Conservation (phyloP, 1,140 invertebrate species). For the Euwallacea similis region DNA sequence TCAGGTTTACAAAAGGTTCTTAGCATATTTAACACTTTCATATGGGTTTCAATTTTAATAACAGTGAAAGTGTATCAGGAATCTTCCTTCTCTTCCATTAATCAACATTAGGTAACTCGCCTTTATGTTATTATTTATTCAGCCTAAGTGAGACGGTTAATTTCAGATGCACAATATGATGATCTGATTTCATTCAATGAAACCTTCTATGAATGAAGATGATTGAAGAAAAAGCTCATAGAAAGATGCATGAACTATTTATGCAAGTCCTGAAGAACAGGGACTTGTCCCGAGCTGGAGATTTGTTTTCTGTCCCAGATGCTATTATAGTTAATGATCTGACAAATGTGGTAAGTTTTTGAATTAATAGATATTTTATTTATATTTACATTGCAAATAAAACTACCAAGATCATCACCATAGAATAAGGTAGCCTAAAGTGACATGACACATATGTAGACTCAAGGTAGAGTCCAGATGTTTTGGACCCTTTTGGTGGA, state of each 20-base stretch:
- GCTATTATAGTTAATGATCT: conserved; percentile 83
- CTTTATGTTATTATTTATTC: not conserved
- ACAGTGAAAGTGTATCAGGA: not conserved
- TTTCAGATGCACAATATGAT: not conserved
- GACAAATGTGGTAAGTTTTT: conserved; percentile 71
- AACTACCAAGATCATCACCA: no score
- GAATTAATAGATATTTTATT: not conserved
- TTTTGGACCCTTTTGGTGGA: no score
- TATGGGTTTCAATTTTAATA: no score
- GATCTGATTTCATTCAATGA: not conserved
- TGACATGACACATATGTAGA: no score
- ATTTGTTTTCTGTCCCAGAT: conserved; percentile 87
- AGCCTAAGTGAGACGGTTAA: not conserved
- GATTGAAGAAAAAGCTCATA: conserved; percentile 43
- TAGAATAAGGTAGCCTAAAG: no score
- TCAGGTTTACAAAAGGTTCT: no score
- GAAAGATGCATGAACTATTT: conserved; percentile 84
- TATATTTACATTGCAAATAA: no score
- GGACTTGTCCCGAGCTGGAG: conserved; percentile 87
- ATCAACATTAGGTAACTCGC: not conserved
- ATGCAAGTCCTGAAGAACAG: conserved; percentile 82
- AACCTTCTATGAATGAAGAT: not conserved
- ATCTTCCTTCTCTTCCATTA: not conserved
- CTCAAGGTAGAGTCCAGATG: no score
- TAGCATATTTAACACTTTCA: no score